Evolutionary conservation across 2,113 vertebrate genomes (phyloP), one percentile per base, ranked within the genome.

Genomic region (Pseudopipra pipra): DNA sequence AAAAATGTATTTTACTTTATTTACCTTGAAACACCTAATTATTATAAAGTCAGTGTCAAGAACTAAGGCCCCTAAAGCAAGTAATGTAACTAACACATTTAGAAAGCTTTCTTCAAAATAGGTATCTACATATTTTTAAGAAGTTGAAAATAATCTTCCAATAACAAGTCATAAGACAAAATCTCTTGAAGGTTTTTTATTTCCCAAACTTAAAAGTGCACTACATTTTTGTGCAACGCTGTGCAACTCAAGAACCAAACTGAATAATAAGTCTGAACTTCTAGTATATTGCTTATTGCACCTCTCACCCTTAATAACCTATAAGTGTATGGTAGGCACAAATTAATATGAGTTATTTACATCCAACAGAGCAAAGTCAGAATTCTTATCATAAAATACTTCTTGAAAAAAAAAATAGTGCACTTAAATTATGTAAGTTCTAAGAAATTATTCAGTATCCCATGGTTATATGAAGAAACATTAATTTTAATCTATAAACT

Each of bases 341-440:
- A 96, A 77, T 80, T 59, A 90, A 67, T 37, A 63, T 12, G 44
- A 93, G 71, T n/a, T 93, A 95, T 86, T 95, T 92, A 95, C 83
- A 95, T 41, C 54, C 33, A 88, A 93, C 2, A 88, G 28, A 94
- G 47, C 20, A 91, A 93, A 54, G 61, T 23, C 39, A 89, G 65
- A 86, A 84, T 59, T 58, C 25, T 24, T 44, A 86, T 33, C 61
- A 66, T 67, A 79, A 94, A 91, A 87, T 31, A 66, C 59, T 75
- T 73, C 5, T 85, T 91, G 58, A 75, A 95, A 96, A 90, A 90
- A 66, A 66, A 92, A 94, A 66, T 55, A 90, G 76, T 71, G 41
- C 63, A 55, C 49, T 88, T 94, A 75, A 67, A 91, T 70, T n/a
- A 75, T 4, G 1, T 33, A 74, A 46, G 62, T 71, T 89, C 74